Evolutionary conservation across 2,797 vertebrate genomes (phyloP), one percentile per base, ranked within the genome.

Genomic region (Acanthopagrus latus): DNA sequence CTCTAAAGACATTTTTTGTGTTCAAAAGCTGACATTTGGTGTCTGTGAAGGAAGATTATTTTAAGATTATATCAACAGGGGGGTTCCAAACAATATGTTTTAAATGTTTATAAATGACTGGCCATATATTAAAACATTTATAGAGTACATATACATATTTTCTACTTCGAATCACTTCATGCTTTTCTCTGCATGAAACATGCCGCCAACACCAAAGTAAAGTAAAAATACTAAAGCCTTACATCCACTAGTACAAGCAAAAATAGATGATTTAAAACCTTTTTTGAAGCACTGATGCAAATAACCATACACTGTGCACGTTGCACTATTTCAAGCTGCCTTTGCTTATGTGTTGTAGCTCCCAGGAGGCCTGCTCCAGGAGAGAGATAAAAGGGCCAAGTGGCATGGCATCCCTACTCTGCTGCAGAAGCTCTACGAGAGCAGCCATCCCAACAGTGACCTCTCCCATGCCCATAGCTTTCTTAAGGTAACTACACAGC

Each of bases 401-500:
- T 99, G 98, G 98, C 97, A 98, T 84, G 96, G 97, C 86, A 98
- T 99, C 92, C 98, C 98, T 25, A 90, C 96, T 64, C 92, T 99
- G 69, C 91, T 99, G 82, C 96, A 97, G 91, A 97, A 96, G 91
- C 95, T 99, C 33, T 95, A 98, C 7, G 94, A 97, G 54, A 97
- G 96, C 86, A 99, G 97, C 91, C 97, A 99, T 84, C 97, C 97
- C 50, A 97, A 99, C 94, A 98, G 97, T 7, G 97, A 99, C 92
- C 96, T 99, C 86, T 95, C 94, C 12, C 95, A 97, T 84, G 97
- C 97, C 88, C 97, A 99, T 94, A 95, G 92, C 89, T 96, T 98
- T 90, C 95, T 99, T 52, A 99, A 98, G 97, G 98, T 99, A 96
- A 75, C 41, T 57, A 72, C 6, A 48, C 57, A 21, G 25, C 5